Evolutionary conservation across 2,797 vertebrate genomes (phyloP).

Genomic region (Schizopygopsis malacanthus): DNA sequence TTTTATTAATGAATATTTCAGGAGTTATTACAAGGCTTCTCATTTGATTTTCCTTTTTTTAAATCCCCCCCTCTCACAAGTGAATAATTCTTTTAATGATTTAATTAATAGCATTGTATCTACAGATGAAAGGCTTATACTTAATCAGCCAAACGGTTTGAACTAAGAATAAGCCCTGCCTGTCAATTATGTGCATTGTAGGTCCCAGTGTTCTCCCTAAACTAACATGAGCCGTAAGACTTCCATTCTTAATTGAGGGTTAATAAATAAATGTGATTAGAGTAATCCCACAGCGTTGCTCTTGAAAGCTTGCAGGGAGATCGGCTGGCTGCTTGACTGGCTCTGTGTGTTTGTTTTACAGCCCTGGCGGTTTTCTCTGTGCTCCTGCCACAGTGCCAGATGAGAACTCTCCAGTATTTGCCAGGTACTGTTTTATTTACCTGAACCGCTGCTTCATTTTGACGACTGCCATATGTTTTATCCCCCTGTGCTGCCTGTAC

Average conservation of each 20-base stretch:
- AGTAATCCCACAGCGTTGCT: slow-evolving; percentile 76
- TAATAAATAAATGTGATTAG: slow-evolving; percentile 82
- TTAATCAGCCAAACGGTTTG: slow-evolving; percentile 80
- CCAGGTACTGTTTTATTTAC: slow-evolving; percentile 88
- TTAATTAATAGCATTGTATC: slow-evolving; percentile 87
- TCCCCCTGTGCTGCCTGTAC: slow-evolving; percentile 66
- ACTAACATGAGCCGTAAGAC: slow-evolving; percentile 74
- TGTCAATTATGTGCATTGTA: slow-evolving; percentile 77
- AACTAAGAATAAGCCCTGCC: slow-evolving; percentile 75
- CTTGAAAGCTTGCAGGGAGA: slow-evolving; percentile 53
- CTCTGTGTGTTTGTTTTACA: slow-evolving; percentile 51
- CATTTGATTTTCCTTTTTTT: slow-evolving; percentile 66
- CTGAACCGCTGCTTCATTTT: slow-evolving; percentile 75
- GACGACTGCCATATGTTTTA: slow-evolving; percentile 83
- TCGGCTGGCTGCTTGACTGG: slow-evolving; percentile 61
- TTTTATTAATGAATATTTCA: slow-evolving; percentile 83
- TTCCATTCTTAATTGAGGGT: slow-evolving; percentile 80
- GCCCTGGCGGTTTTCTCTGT: slow-evolving; percentile 68
- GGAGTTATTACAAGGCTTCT: slow-evolving; percentile 78
- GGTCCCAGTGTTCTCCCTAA: slow-evolving; percentile 72
- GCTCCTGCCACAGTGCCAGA: slow-evolving; percentile 74
- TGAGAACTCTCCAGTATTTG: slow-evolving; percentile 72
- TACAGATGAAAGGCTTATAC: slow-evolving; percentile 82
- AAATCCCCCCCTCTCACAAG: slow-evolving; percentile 75
- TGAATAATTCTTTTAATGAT: slow-evolving; percentile 82